Percentiles rank a stretch among this genome's conserved stretches.
Conservation (phyloP, 2,113 vertebrate species). For the Bambusicola thoracicus region DNA sequence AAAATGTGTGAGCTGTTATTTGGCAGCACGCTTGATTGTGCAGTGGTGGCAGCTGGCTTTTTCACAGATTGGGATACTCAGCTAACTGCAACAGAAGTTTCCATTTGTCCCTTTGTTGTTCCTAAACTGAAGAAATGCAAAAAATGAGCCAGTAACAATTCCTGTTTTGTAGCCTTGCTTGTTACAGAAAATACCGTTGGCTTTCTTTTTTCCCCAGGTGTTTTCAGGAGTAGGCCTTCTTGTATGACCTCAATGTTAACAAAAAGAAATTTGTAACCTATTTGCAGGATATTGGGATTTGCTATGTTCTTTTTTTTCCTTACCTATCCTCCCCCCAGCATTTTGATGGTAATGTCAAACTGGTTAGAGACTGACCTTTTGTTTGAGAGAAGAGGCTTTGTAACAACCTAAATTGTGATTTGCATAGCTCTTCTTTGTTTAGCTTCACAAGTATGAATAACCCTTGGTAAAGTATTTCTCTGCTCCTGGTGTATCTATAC, state of each 20-base stretch:
- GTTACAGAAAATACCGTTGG: not conserved
- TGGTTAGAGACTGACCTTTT: not conserved
- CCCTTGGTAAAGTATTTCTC: not conserved
- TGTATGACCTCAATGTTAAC: not conserved
- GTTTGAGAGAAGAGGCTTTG: not conserved
- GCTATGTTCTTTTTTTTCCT: not conserved
- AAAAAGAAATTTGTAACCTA: not conserved
- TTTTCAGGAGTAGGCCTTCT: not conserved
- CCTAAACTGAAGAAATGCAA: not conserved
- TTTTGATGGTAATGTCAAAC: not conserved
- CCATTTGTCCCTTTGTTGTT: not conserved
- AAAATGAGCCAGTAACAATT: not conserved
- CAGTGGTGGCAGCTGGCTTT: not conserved
- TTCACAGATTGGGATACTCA: not conserved
- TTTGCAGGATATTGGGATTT: not conserved
- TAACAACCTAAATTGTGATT: not conserved
- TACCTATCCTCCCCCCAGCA: accelerated
- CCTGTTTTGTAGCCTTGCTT: not conserved
- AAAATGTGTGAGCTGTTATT: not conserved
- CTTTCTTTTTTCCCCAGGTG: accelerated
- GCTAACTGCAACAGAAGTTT: not conserved
- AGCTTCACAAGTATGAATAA: not conserved
- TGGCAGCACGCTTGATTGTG: not conserved
- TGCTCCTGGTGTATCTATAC: not conserved
- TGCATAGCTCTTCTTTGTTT: not conserved